These are phyloP conservation scores for Paracyprichromis sp. DNA, from an alignment of 2,113 vertebrate genomes.

Conservation along the genomic window DNA sequence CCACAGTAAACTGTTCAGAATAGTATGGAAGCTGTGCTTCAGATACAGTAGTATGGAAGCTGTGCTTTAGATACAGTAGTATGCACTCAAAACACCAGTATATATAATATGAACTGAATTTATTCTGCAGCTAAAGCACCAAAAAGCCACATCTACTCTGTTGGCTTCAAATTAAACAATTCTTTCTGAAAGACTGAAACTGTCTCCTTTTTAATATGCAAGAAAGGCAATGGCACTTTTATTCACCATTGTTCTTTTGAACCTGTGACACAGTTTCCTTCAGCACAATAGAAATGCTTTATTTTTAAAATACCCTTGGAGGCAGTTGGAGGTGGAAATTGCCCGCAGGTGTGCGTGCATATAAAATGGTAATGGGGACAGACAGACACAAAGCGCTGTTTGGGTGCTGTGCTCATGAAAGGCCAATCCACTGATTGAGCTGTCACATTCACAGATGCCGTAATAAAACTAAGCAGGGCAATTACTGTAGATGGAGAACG, in stretches of 20 bases:
- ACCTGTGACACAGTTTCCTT: not conserved
- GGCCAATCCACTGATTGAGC: constrained; percentile 57
- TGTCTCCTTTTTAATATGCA: constrained; percentile 2
- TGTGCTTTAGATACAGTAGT: not conserved
- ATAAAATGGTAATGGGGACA: constrained; percentile 49
- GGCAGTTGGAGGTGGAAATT: constrained; percentile 54
- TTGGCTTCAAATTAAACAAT: not conserved
- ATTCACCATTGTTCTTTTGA: not conserved
- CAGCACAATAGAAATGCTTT: constrained; percentile 2
- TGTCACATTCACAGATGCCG: constrained; percentile 58
- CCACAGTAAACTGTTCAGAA: not conserved
- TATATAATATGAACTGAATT: not conserved
- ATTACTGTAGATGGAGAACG: constrained; percentile 58
- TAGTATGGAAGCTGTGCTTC: not conserved
- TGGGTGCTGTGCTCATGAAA: constrained; percentile 53
- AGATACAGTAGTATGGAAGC: not conserved
- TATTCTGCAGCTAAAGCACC: not conserved
- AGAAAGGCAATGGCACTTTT: not conserved
- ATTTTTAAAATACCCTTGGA: constrained; percentile 48
- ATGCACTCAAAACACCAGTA: not conserved
- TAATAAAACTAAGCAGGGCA: constrained; percentile 65
- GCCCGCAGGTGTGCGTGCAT: constrained; percentile 56
- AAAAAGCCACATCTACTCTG: not conserved
- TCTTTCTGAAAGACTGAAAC: not conserved
- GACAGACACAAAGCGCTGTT: constrained; percentile 53